These are phyloP conservation scores for Drosophila willistoni DNA, from an alignment of 1,140 invertebrate genomes.

Conservation along the genomic window DNA sequence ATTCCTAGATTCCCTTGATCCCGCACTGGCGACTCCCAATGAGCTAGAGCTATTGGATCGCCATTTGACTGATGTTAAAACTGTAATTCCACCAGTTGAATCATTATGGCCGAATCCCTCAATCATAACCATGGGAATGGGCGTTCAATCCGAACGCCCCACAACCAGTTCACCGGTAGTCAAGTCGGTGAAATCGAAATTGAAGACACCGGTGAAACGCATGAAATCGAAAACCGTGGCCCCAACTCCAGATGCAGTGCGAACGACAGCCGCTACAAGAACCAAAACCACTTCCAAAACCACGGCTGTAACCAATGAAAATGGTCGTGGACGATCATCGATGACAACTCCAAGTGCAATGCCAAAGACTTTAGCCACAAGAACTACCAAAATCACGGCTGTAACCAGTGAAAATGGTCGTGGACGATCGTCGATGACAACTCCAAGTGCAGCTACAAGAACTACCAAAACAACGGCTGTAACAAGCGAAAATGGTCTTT, in stretches of 20 bases:
- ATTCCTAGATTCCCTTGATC: conserved; percentile 38
- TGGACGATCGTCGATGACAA: too few relatives aligned
- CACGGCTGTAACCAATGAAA: too few relatives aligned
- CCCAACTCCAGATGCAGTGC: too few relatives aligned
- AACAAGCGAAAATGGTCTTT: background rate
- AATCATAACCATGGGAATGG: conserved; percentile 45
- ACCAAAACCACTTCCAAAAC: background rate
- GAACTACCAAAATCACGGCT: background rate
- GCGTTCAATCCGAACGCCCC: background rate
- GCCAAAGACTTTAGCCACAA: background rate
- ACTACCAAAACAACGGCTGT: background rate
- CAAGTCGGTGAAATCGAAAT: background rate
- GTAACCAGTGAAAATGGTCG: too few relatives aligned
- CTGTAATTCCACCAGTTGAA: background rate
- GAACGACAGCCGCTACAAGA: background rate
- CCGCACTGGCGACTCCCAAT: background rate
- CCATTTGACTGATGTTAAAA: conserved; percentile 41
- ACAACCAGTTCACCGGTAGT: background rate
- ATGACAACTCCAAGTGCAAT: too few relatives aligned
- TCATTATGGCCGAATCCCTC: conserved; percentile 47
- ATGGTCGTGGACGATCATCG: too few relatives aligned
- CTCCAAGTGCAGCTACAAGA: background rate
- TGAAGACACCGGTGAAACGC: background rate
- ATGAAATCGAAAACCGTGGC: background rate
- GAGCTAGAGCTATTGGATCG: conserved; percentile 41